phyloP scores from a whole-genome alignment of 2,797 vertebrate genomes.

The Alfaro cultratus region DNA sequence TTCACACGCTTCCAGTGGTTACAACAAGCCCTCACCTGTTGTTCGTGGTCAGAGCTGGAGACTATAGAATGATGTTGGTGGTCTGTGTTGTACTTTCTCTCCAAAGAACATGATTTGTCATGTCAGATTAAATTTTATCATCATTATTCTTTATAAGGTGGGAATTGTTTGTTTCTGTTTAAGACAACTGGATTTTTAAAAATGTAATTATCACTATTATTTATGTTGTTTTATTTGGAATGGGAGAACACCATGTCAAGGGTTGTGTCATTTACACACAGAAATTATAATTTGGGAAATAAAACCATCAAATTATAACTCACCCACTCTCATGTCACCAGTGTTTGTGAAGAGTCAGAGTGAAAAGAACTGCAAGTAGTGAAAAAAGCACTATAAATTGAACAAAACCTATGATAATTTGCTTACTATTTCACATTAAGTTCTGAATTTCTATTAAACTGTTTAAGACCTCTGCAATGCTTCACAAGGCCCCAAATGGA shows the following conservation, averaged over 20 bases:
- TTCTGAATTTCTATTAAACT: not conserved
- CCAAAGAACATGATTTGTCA: not conserved
- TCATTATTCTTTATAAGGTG: not conserved
- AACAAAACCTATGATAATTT: not conserved
- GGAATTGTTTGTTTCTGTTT: not conserved
- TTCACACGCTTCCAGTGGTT: slow-evolving; percentile 68
- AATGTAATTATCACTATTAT: not conserved
- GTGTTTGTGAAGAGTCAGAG: not conserved
- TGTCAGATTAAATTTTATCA: not conserved
- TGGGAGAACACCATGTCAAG: too few relatives aligned
- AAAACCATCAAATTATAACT: not conserved
- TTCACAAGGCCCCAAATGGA: not conserved
- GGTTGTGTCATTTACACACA: not conserved
- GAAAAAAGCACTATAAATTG: not conserved
- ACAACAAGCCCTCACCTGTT: slow-evolving; percentile 69
- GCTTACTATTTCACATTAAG: not conserved
- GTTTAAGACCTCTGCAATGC: not conserved
- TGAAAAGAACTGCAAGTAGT: not conserved
- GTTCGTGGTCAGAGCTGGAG: slow-evolving; percentile 39
- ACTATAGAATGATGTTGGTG: slow-evolving; percentile 29
- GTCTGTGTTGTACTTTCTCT: slow-evolving; percentile 15
- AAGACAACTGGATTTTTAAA: not conserved
- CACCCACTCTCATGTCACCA: not conserved
- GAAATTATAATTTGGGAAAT: not conserved
- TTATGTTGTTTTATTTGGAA: not conserved